A percentile compares a stretch with the other conserved stretches of the same genome.
Evolutionary conservation across 2,797 vertebrate species (phyloP).

Genomic region (Staurois parvus): DNA sequence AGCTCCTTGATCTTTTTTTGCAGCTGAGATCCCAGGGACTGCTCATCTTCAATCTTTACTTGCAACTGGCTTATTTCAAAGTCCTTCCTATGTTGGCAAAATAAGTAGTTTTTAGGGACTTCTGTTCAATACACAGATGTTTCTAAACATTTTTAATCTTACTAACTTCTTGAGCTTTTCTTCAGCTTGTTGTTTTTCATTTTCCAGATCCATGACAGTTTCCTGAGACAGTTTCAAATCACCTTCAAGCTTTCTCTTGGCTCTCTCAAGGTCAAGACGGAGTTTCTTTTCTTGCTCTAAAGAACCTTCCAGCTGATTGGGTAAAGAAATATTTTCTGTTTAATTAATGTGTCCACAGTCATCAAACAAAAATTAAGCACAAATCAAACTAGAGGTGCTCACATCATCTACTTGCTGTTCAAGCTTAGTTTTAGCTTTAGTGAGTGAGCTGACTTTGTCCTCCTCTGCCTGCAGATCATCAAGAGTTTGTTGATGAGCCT

Average conservation of each 20-base stretch:
- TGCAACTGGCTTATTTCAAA: slow-evolving; percentile 80
- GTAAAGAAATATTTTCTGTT: background rate
- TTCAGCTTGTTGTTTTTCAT: slow-evolving; percentile 85
- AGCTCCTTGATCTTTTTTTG: slow-evolving; percentile 88
- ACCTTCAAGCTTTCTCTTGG: slow-evolving; percentile 86
- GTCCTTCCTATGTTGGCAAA: slow-evolving; percentile 78
- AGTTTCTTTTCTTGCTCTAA: slow-evolving; percentile 88
- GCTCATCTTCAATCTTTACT: slow-evolving; percentile 79
- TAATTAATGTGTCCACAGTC: background rate
- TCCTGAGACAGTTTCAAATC: slow-evolving; percentile 87
- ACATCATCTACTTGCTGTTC: slow-evolving; percentile 84
- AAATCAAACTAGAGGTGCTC: slow-evolving; percentile 52
- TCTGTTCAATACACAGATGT: background rate
- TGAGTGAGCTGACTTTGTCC: slow-evolving; percentile 83
- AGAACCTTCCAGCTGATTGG: slow-evolving; percentile 81
- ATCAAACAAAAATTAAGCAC: background rate
- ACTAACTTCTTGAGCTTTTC: slow-evolving; percentile 88
- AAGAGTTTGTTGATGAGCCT: slow-evolving; percentile 84
- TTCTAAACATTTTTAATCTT: background rate
- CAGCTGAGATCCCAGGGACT: slow-evolving; percentile 73
- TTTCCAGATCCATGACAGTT: slow-evolving; percentile 84
- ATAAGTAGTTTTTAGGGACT: background rate
- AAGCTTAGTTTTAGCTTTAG: slow-evolving; percentile 76
- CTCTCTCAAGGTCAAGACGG: slow-evolving; percentile 83
- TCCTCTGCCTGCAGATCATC: slow-evolving; percentile 88